Evolutionary conservation across 2,797 vertebrate genomes (phyloP), one percentile per base, ranked within the genome.

Genomic region (Rhyacichthys aspro): DNA sequence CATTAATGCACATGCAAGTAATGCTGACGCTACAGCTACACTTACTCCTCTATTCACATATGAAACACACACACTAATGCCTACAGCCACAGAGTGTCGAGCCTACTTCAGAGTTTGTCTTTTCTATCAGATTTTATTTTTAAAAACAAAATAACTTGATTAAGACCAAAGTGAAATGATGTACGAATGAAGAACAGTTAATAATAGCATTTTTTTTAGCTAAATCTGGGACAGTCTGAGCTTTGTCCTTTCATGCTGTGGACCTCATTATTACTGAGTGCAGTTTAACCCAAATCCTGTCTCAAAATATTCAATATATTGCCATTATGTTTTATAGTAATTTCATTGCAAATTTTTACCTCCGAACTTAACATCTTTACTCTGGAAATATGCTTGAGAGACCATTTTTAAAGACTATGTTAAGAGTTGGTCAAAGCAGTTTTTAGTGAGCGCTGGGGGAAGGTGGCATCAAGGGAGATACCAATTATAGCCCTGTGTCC

Each of bases 401-500:
- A 7, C 12, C 52, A 18, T 43, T 42, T 34, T 45, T 9, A 48
- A 12, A 10, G 15, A 57, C 34, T 2, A 10, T 47, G 14, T 59
- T n/a, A 39, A 17, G 47, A 46, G 48, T 66, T 76, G 66, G 70
- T 54, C 8, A 0, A 59, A 82, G 67, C 57, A 45, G 56, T 79
- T 88, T 83, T 74, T 67, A 74, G 75, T 43, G 43, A 78, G 71
- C 70, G 76, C 65, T 78, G 80, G 86, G 78, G 67, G 70, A 69
- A 79, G 49, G 59, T 32, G 80, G 73, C 77, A 78, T 85, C 81
- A 66, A 83, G 83, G 78, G 83, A 89, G 72, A 75, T 18, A 42
- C 77, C 83, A 90, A 82, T 88, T 86, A 87, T 85, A 88, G 74
- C 65, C 78, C 52, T 36, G 41, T 80, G 78, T 85, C 82, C 86